Conservation (phyloP, 2,888 invertebrate genomes). For the Chaetoderma sp. region DNA sequence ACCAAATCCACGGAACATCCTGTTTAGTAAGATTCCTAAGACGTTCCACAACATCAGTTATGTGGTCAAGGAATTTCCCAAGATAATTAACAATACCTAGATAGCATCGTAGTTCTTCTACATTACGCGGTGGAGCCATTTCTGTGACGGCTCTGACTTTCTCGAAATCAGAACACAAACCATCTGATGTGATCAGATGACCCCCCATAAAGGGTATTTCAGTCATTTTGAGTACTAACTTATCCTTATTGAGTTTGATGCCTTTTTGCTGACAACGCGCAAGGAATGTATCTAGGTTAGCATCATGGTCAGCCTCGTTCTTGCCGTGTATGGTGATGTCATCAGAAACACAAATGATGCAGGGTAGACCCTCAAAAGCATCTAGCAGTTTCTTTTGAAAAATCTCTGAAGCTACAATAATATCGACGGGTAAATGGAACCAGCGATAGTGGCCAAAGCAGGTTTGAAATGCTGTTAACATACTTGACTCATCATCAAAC, state of each 20-base stretch:
- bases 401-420: conserved; percentile 32
- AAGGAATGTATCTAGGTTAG: too few relatives aligned
- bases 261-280: conserved; percentile 24
- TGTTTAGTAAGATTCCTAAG: conserved; percentile 30
- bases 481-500: conserved; percentile 32
- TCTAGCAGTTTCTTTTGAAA: conserved; percentile 34
- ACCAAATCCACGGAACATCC: conserved; percentile 36
- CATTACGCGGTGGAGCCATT: conserved; percentile 26
- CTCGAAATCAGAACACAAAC: conserved; percentile 31
- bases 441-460: conserved; percentile 33
- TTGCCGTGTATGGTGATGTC: conserved; percentile 33
- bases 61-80: conserved; percentile 26
- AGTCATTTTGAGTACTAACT: conserved; percentile 18
- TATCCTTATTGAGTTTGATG: conserved; percentile 30
- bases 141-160: too few relatives aligned
- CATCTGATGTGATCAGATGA: conserved; percentile 28
- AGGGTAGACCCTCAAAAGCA: conserved; percentile 28
- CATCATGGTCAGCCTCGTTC: conserved; percentile 14
- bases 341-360: conserved; percentile 34
- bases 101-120: conserved; percentile 31
- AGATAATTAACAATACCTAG: conserved; percentile 38
- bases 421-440: conserved; percentile 33
- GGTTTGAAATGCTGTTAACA: conserved; percentile 32
- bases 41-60: conserved; percentile 23
- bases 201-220: conserved; percentile 31